Base-by-base conservation (phyloP, 92 coral and sea anemone genomes). In the Meandrina meandrites region DNA sequence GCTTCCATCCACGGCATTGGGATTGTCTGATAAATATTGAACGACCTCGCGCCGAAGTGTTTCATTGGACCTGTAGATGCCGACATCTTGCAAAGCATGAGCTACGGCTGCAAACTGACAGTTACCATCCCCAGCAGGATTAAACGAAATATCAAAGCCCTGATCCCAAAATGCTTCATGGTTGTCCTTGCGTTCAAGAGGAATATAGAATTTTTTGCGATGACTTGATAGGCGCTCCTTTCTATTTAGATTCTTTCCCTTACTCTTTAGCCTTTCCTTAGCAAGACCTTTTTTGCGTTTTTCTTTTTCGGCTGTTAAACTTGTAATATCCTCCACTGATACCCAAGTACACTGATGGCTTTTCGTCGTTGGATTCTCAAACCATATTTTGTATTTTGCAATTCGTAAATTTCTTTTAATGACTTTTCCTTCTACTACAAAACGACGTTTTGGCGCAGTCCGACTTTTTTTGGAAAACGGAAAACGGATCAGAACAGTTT, bases 321-420 rank as follows among this genome's bases (percentile, higher is more conserved):
- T 89, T 69, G 92, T 84, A 31, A 89, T 89, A 56, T 89, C 92
- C 18, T 84, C 88, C 70, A 89, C 92, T 64, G 92, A 81, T 32
- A 85, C 68, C 86, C 89, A 85, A 36, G 79, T 67, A 37, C 50
- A 64, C 17, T 78, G 60, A n/a, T 19, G 35, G 9, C 35, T 86
- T 21, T 78, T 86, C 56, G 89, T 86, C 21, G 69, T 47, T 9
- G 89, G 79, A 70, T 81, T 53, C 62, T 69, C 60, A 47, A 45
- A 86, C 35, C 10, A 37, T 58, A 86, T 56, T 32, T 87, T 87
- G 81, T 87, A 87, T 62, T 40, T 80, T 24, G 34, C 36, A 22
- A 87, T 47, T n/a, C 79, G 68, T 22, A 72, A 24, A 32, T 83
- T 83, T 50, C 87, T 72, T 42, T 31, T 72, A 30, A 83, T 19